phyloP scores from a whole-genome alignment of 1,140 invertebrate species.

The Lepidurus apus region DNA sequence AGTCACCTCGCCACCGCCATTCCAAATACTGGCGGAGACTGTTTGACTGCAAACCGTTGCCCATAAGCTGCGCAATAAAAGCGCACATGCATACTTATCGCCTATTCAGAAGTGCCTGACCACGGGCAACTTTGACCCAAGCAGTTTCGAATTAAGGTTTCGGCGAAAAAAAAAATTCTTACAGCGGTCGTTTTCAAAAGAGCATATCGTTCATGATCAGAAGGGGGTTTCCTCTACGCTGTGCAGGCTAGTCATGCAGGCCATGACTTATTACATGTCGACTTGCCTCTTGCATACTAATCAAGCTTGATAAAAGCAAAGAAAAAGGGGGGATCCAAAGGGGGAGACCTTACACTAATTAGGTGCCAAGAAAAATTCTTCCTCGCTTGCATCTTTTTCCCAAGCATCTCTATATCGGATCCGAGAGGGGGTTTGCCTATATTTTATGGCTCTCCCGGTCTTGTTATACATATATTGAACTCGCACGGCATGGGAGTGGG shows the following conservation, averaged over 20 bases:
- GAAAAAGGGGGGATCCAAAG: neutral
- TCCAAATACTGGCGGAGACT: neutral
- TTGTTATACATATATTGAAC: neutral
- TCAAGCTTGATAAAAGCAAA: constrained; percentile 1
- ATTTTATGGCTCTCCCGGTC: neutral
- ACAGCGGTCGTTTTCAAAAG: neutral
- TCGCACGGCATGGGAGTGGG: neutral
- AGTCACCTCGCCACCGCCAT: neutral
- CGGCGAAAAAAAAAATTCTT: neutral
- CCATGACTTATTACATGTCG: constrained; percentile 21
- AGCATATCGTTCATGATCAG: constrained; percentile 8
- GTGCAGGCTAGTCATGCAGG: neutral
- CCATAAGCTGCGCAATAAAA: constrained; percentile 19
- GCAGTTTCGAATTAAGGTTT: neutral
- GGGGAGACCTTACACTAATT: constrained; percentile 20
- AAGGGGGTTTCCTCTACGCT: neutral
- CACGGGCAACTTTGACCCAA: neutral
- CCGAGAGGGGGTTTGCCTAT: neutral
- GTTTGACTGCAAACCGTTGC: constrained; percentile 4
- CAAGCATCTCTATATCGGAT: neutral
- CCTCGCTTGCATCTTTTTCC: neutral
- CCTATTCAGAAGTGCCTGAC: constrained; percentile 2
- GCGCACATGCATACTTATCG: neutral
- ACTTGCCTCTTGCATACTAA: constrained; percentile 16
- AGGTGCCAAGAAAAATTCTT: constrained; percentile 19